phyloP scores from a whole-genome alignment of 2,113 vertebrate species.

The Platichthys flesus region DNA sequence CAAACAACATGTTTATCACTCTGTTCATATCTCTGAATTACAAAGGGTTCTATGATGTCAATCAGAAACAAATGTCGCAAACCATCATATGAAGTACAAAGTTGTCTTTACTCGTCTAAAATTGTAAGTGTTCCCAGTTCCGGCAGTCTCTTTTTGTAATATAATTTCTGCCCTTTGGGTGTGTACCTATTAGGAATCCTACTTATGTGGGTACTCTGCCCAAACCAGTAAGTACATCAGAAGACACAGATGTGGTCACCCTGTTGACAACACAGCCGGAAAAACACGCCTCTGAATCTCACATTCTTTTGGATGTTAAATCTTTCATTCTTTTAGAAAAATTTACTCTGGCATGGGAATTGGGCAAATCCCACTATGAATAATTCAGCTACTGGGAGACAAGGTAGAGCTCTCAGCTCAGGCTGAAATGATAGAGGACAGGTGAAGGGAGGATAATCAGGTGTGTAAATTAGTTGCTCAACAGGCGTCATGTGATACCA shows the following conservation, averaged over 20 bases:
- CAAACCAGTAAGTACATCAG: slow-evolving; percentile 26
- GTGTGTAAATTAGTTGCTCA: not conserved
- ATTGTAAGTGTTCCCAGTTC: not conserved
- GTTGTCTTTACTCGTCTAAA: not conserved
- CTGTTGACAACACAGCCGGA: not conserved
- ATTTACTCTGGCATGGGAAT: no score
- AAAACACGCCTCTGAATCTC: not conserved
- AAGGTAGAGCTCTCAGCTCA: not conserved
- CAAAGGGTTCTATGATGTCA: not conserved
- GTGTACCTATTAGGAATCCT: slow-evolving; percentile 53
- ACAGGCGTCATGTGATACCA: not conserved
- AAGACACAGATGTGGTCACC: not conserved
- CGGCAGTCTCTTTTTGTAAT: not conserved
- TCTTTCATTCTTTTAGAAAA: not conserved
- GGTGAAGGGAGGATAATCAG: not conserved
- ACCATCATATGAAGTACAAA: not conserved
- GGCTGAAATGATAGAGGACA: not conserved
- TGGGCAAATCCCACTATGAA: not conserved
- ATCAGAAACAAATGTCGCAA: not conserved
- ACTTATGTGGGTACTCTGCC: slow-evolving; percentile 44
- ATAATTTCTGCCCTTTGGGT: slow-evolving; percentile 18
- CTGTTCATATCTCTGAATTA: not conserved
- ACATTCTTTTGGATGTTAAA: not conserved
- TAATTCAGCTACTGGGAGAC: not conserved
- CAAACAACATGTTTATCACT: not conserved